phyloP scores from a whole-genome alignment of 2,797 vertebrate species.

The Echiichthys vipera region DNA sequence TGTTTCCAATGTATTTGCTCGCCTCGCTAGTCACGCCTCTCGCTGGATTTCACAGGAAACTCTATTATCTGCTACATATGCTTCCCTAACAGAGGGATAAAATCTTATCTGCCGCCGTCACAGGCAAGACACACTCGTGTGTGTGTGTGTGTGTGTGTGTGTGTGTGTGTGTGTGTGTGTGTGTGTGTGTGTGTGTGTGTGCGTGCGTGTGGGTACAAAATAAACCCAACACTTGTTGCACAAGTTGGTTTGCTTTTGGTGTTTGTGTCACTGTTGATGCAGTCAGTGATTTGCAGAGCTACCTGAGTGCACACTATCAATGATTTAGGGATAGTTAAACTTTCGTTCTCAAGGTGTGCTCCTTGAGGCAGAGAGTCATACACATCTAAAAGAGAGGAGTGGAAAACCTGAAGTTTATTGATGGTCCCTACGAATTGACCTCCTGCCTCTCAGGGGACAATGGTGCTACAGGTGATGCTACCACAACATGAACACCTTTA shows the following conservation, averaged over 20 bases:
- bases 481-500: slow-evolving; percentile 10
- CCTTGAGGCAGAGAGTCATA: not conserved
- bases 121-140: slow-evolving; percentile 6
- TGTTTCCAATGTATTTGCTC: slow-evolving; percentile 20
- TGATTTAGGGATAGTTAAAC: slow-evolving; percentile 17
- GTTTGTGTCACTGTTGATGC: slow-evolving; percentile 1
- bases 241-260: not conserved
- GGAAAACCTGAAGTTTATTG: slow-evolving; percentile 30
- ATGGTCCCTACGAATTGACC: slow-evolving; percentile 45
- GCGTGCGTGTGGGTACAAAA: slow-evolving; percentile 2
- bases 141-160: not conserved
- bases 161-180: slow-evolving; percentile 3
- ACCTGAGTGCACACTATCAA: not conserved
- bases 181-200: not conserved
- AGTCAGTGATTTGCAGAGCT: slow-evolving; percentile 25
- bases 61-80: slow-evolving; percentile 64
- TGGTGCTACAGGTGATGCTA: slow-evolving; percentile 11
- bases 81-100: slow-evolving; percentile 48
- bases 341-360: not conserved
- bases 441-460: slow-evolving; percentile 30
- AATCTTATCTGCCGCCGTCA: slow-evolving; percentile 46
- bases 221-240: slow-evolving; percentile 1
- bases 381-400: not conserved
- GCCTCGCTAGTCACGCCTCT: slow-evolving; percentile 22
- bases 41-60: slow-evolving; percentile 30